Evolutionary conservation across 1,140 invertebrate genomes (phyloP), one percentile per base, ranked within the genome.

Genomic region (Pachypeltis micranthus): DNA sequence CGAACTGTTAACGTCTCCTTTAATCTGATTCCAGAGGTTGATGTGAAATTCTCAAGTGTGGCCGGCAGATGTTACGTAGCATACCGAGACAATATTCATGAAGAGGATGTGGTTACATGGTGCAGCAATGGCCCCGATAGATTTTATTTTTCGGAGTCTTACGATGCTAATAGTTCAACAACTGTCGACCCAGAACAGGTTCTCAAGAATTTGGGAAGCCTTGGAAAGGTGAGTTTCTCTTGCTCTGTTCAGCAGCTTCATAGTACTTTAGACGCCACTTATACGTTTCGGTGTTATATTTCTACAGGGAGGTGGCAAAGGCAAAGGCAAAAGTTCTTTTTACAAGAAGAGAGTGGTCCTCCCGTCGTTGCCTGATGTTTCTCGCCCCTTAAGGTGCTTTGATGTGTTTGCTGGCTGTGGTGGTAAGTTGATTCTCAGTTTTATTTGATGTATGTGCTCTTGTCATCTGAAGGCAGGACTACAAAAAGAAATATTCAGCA

Each of bases 321-420:
- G 81, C 0, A 87, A 87, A 72, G 77, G 77, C 0, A 82, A 78
- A 55, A 70, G 70, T 10, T 19, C 31, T 34, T 64, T 70, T 24
- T 62, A 70, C 19, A 66, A 65, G 19, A 59, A 59, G 61, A 55
- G 56, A 27, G 63, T 73, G 7, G 71, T 64, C 64, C 65, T 70
- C 25, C 65, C 72, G 54, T 64, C 73, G 1, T 76, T 69, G 72
- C 71, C 67, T 29, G 34, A 68, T 29, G 70, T 81, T 28, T 64
- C 73, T 0, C 73, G 72, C 61, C 82, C 80, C 51, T 72, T 93
- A 24, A 74, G 75, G 69, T 83, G 82, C 39, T 74, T 94, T 58
- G 90, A 93, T 73, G 84, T 93, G n/a, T 93, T 94, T 77, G 87
- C 90, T 67, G 91, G 91, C 0, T 93, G 90, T 75, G 91, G 90